A percentile compares a stretch with the other conserved stretches of the same genome.
Conservation (phyloP, 2,888 invertebrate genomes). For the Meliscaeva auricollis region DNA sequence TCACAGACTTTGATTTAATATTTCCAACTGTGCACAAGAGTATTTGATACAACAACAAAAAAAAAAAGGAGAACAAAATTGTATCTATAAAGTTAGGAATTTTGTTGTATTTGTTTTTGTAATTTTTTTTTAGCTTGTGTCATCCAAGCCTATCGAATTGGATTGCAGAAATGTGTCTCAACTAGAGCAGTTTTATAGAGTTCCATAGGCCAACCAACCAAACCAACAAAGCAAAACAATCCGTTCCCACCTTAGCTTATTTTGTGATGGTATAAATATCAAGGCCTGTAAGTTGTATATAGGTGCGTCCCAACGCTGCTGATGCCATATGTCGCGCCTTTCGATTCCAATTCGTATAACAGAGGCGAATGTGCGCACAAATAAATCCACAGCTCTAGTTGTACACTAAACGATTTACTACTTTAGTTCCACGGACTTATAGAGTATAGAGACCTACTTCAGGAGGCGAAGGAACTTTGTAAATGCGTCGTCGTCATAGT, state of each 20-base stretch:
- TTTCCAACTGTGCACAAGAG: slow-evolving; percentile 41
- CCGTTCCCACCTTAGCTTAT: slow-evolving; percentile 58
- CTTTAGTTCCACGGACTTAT: slow-evolving; percentile 50
- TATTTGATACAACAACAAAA: not conserved
- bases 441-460: not conserved
- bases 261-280: slow-evolving; percentile 51
- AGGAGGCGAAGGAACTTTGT: slow-evolving; percentile 13
- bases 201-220: not conserved
- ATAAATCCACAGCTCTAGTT: slow-evolving; percentile 53
- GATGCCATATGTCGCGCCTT: slow-evolving; percentile 72
- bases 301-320: slow-evolving; percentile 73
- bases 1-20: slow-evolving; percentile 63
- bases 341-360: slow-evolving; percentile 34
- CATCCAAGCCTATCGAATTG: slow-evolving; percentile 48
- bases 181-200: slow-evolving; percentile 54
- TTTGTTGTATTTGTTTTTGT: slow-evolving; percentile 26
- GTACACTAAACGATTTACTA: slow-evolving; percentile 68
- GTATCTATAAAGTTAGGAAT: slow-evolving; percentile 39
- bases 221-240: slow-evolving; percentile 11
- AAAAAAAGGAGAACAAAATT: not conserved
- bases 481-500: slow-evolving; percentile 9
- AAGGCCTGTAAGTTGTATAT: slow-evolving; percentile 37
- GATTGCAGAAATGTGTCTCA: slow-evolving; percentile 63
- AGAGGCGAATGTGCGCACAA: slow-evolving; percentile 51
- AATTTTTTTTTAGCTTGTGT: not conserved